Evolutionary conservation across 2,113 vertebrate species (phyloP).

Genomic region (Puffinus mauretanicus): DNA sequence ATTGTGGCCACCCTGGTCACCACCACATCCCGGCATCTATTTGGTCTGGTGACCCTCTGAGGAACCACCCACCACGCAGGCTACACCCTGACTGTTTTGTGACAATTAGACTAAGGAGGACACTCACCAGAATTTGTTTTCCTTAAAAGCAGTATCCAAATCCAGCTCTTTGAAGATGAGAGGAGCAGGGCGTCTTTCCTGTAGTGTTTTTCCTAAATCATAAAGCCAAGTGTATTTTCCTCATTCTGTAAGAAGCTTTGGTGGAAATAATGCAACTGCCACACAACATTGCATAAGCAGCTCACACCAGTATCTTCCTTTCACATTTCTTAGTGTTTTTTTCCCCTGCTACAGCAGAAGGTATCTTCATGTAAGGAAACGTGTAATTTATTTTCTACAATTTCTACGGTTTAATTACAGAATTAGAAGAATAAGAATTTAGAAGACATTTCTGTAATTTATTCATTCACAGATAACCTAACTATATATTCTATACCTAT

Average conservation of each 20-base stretch:
- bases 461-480: not conserved
- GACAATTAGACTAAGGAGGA: not conserved
- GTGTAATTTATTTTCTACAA: not conserved
- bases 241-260: not conserved
- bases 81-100: not conserved
- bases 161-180: slow-evolving; percentile 44
- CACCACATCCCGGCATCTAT: not conserved
- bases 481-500: not conserved
- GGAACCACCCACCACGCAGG: not conserved
- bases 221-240: not conserved
- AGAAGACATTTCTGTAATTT: not conserved
- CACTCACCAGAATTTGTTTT: not conserved
- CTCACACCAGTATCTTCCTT: not conserved
- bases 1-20: not conserved
- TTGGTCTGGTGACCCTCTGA: not conserved
- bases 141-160: not conserved
- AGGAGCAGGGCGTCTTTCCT: not conserved
- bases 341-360: not conserved
- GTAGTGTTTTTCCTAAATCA: not conserved
- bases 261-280: not conserved
- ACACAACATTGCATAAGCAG: not conserved
- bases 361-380: not conserved
- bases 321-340: not conserved
- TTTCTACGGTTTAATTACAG: not conserved
- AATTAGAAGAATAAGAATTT: not conserved